Evolutionary conservation across 1,140 invertebrate species (phyloP).

Genomic region (Drosophila ficusphila): DNA sequence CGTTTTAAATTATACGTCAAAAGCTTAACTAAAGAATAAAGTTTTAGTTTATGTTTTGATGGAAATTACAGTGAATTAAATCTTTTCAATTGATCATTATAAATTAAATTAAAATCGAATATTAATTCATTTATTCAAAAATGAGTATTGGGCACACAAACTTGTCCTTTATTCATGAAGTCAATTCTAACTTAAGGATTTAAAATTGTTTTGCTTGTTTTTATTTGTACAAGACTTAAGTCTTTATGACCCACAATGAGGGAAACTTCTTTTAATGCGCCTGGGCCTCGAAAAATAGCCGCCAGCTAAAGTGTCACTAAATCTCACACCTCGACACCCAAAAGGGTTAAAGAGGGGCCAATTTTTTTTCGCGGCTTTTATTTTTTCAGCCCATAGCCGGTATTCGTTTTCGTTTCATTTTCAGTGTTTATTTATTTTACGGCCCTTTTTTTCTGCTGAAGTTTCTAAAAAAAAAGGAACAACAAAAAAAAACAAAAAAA

Average conservation of each 20-base stretch:
- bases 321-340: constrained; percentile 35
- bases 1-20: neutral
- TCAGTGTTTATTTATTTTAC: constrained; percentile 66
- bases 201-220: too few species aligned
- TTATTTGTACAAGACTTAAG: neutral
- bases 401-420: constrained; percentile 49
- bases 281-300: neutral
- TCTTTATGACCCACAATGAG: neutral
- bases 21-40: constrained; percentile 4
- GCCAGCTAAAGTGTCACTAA: constrained; percentile 30
- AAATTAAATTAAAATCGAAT: too few species aligned
- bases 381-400: constrained; percentile 19
- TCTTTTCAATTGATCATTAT: too few species aligned
- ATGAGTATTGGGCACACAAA: neutral
- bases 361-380: constrained; percentile 10
- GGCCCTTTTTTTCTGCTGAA: constrained; percentile 49
- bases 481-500: constrained; percentile 17
- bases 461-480: constrained; percentile 25
- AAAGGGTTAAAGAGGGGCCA: constrained; percentile 35
- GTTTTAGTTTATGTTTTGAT: neutral
- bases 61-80: too few species aligned
- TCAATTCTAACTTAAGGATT: neutral
- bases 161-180: too few species aligned
- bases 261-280: neutral
- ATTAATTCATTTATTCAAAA: too few species aligned